Evolutionary conservation across 2,797 vertebrate species (phyloP), one percentile per base, ranked within the genome.

Genomic region (Pristis pectinata): DNA sequence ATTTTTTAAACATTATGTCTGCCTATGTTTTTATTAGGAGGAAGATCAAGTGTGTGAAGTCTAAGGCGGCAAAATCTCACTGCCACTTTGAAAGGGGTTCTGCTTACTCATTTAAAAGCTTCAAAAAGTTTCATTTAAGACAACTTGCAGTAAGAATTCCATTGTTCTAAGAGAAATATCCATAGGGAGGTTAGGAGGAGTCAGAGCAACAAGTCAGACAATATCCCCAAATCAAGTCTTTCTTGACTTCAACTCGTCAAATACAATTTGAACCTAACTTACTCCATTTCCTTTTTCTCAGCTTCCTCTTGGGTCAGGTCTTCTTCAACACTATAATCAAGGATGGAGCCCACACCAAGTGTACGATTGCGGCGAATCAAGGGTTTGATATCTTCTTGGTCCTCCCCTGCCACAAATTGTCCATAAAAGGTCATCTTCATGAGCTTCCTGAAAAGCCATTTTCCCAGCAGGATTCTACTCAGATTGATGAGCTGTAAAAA

Each of bases 361-460:
- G 98, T 97, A 95, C 95, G 96, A 94, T 99, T 98, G 95, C 97
- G 98, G 94, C 34, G 96, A 13, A 99, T 97, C 87, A 99, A 95
- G 0, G 98, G 98, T 94, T 97, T 98, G 96, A 99, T 99, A 95
- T 98, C 95, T 95, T 98, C 97, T 95, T 98, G 98, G 96, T 99
- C 98, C 95, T 99, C 98, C 0, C 99, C 99, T 0, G 98, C 99
- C 95, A 99, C 99, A 95, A 99, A 99, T 95, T 99, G 99, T 11
- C 99, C 99, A 0, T 99, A 99, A 97, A 99, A 98, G 30, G 99
- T 99, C 98, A 98, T 97, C 97, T 99, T 99, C 99, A 99, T 99
- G 93, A 99, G 94, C 95, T 95, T 97, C 95, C 98, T 97, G 59
- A 99, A 99, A 74, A 98, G 95, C 95, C 95, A 94, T 96, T 97